Base-by-base conservation (phyloP, 2,797 vertebrate genomes). In the Babyrousa celebensis region DNA sequence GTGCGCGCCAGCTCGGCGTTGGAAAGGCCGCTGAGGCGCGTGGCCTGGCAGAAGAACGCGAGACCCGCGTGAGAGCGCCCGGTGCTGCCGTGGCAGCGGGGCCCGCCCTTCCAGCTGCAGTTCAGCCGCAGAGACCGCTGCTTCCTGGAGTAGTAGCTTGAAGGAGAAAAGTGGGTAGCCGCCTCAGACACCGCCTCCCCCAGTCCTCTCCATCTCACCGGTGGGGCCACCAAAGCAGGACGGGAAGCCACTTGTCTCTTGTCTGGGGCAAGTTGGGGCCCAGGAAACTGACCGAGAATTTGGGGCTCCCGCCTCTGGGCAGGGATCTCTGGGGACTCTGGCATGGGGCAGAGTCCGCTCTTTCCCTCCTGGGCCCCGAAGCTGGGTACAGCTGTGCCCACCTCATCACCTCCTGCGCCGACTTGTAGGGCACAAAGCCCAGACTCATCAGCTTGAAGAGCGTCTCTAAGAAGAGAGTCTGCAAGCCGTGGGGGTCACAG, bases 41-140 rank as follows among this genome's bases (percentile, higher is more conserved):
- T 43, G 2, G 96, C 94, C 75, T 95, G 97, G 96, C 96, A 96
- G 93, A 92, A 96, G 90, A 78, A 96, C 23, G 52, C 27, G 89
- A 97, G 95, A 75, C 93, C 94, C 0, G 6, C 52, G 25, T 60
- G 88, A 63, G 70, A 1, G 9, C 43, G 72, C 29, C 5, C 4
- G 1, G 40, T 1, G 58, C 18, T 54, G 43, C 78, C 18, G 25
- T 65, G 96, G 40, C 82, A 1, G 11, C 68, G 32, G n/a, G 58
- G 27, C 65, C 43, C 21, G 32, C 43, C 23, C 58, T 8, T 75
- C 36, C 54, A 58, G 91, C 48, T 36, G 0, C 48, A 23, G 75
- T 21, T 92, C 89, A 67, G 32, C 48, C 25, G 6, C 86, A 96
- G 87, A 72, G 68, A 80, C 63, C 8, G 62, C 89, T 94, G 96